Evolutionary conservation across 2,888 invertebrate species (phyloP).

Genomic region (Rhamphomyia laevipes): DNA sequence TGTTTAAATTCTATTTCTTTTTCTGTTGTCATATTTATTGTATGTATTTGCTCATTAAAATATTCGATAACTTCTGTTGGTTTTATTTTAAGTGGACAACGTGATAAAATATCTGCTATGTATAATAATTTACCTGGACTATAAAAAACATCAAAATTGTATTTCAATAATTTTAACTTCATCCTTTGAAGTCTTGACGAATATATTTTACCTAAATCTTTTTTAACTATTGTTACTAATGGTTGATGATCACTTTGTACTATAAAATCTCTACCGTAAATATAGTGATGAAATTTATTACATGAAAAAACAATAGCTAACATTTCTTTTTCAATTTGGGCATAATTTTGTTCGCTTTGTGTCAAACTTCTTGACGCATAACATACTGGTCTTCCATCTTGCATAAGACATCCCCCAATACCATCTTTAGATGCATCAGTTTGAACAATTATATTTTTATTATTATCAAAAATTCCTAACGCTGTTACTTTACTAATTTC

Average conservation of each 20-base stretch:
- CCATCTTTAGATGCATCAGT: constrained; percentile 5
- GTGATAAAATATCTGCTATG: constrained; percentile 14
- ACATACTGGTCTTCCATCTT: neutral
- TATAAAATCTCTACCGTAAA: constrained; percentile 23
- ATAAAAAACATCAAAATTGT: constrained; percentile 15
- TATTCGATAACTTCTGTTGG: neutral
- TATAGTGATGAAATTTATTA: constrained; percentile 16
- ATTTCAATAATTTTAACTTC: constrained; percentile 18
- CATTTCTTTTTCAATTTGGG: constrained; percentile 2
- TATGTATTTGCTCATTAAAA: constrained; percentile 4
- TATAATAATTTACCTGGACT: constrained; percentile 15
- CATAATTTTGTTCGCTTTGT: constrained; percentile 4
- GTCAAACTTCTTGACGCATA: constrained; percentile 5
- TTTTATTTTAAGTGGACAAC: neutral
- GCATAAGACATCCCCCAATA: constrained; percentile 7
- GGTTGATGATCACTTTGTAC: constrained; percentile 16
- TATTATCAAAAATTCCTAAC: neutral
- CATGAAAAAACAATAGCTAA: constrained; percentile 4
- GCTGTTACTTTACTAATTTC: neutral
- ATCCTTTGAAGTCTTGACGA: constrained; percentile 17
- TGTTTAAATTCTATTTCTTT: no score
- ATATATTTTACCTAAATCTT: constrained; percentile 13
- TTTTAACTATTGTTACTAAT: constrained; percentile 13
- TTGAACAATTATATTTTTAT: constrained; percentile 3
- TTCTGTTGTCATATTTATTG: constrained; percentile 10